Evolutionary conservation across 2,797 vertebrate species (phyloP).

Genomic region (Tinamus major): DNA sequence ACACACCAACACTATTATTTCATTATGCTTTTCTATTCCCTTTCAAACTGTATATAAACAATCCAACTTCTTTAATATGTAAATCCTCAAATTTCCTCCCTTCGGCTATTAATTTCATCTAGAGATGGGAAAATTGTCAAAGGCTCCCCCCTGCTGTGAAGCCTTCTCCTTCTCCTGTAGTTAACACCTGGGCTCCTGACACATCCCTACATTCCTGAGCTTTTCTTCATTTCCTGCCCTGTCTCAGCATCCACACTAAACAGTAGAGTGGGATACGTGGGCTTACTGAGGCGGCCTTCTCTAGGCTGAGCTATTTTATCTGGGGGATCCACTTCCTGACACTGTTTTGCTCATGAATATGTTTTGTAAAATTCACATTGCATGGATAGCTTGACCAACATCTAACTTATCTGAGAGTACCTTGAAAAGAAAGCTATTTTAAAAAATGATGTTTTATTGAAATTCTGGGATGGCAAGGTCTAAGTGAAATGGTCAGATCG

Average conservation of each 20-base stretch:
- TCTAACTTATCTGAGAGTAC: not conserved
- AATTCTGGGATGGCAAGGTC: not conserved
- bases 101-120: not conserved
- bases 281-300: not conserved
- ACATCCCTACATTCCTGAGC: not conserved
- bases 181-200: not conserved
- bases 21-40: not conserved
- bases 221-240: not conserved
- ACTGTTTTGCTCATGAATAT: not conserved
- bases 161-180: not conserved
- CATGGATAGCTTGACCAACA: not conserved
- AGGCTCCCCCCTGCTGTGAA: not conserved
- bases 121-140: not conserved
- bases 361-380: not conserved
- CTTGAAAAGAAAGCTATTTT: not conserved
- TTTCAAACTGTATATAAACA: not conserved
- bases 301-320: not conserved
- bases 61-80: not conserved
- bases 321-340: not conserved
- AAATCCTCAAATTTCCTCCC: not conserved
- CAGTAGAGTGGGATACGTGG: not conserved
- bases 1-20: not conserved
- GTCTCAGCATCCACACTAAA: not conserved
- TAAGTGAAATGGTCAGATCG: not conserved
- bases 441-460: not conserved